Percentiles rank a stretch among this genome's conserved stretches.
phyloP scores from a whole-genome alignment of 30 jellyfish, hydroid and myxozoan genomes.

The Aurelia aurita region DNA sequence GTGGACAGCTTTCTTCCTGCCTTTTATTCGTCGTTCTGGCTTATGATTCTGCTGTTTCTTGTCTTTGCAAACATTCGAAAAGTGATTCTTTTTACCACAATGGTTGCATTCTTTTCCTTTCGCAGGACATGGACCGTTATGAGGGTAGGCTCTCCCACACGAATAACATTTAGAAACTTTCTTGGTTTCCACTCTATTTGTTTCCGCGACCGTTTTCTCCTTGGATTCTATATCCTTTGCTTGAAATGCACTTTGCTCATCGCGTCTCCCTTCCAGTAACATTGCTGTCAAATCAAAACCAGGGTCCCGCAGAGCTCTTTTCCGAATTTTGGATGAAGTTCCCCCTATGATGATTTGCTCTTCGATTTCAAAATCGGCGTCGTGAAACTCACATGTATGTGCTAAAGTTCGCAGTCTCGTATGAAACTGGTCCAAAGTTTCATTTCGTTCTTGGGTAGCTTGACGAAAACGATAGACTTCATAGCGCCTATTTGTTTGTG shows the following conservation, averaged over 20 bases:
- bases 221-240: constrained; percentile 46
- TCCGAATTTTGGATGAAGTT: constrained; percentile 23
- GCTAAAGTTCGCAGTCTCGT: constrained; percentile 25
- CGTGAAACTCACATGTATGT: constrained; percentile 36
- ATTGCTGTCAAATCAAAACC: neutral
- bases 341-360: too few species aligned
- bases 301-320: neutral
- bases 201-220: constrained; percentile 10
- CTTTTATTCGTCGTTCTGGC: too few species aligned
- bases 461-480: too few species aligned
- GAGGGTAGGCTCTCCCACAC: constrained; percentile 23
- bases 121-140: constrained; percentile 22
- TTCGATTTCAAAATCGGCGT: constrained; percentile 31
- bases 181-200: neutral
- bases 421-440: constrained; percentile 42
- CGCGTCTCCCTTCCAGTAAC: neutral
- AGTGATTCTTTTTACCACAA: too few species aligned
- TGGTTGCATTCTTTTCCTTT: too few species aligned
- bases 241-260: constrained; percentile 6
- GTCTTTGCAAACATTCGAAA: too few species aligned
- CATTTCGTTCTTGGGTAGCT: too few species aligned
- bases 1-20: constrained; percentile 11
- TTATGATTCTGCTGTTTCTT: too few species aligned
- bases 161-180: constrained; percentile 6
- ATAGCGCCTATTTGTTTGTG: constrained; percentile 9